phyloP scores from a whole-genome alignment of 2,797 vertebrate species.

The Coregonus sp. region DNA sequence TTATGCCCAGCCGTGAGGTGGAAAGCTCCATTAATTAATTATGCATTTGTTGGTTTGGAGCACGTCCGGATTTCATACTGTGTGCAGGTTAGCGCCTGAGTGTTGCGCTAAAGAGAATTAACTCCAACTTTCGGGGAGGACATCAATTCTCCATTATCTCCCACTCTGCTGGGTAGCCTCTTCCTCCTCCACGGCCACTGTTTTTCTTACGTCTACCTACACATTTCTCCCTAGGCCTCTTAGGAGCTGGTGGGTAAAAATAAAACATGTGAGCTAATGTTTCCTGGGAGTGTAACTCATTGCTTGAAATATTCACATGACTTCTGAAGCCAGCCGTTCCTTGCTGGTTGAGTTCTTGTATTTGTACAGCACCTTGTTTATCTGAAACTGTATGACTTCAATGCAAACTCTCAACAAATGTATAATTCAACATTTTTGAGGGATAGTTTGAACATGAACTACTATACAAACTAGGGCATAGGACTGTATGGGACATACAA shows the following conservation, averaged over 20 bases:
- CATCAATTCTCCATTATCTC: conserved; percentile 73
- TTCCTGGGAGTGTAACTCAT: neutral
- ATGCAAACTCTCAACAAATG: neutral
- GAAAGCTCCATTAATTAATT: conserved; percentile 66
- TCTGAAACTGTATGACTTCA: neutral
- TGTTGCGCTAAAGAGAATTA: conserved; percentile 71
- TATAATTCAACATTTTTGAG: neutral
- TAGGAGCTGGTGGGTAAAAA: conserved; percentile 16
- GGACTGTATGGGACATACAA: neutral
- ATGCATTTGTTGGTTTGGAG: conserved; percentile 60
- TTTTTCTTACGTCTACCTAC: conserved; percentile 44
- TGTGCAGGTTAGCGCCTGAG: conserved; percentile 57
- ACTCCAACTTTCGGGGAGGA: conserved; percentile 64
- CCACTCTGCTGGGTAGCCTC: conserved; percentile 56
- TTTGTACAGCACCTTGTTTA: neutral
- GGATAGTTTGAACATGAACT: neutral
- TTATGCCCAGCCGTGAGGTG: conserved; percentile 59
- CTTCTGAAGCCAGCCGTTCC: neutral
- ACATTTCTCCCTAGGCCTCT: conserved; percentile 38
- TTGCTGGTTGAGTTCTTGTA: neutral
- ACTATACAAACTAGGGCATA: neutral
- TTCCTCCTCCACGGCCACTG: conserved; percentile 45
- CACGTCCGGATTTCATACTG: conserved; percentile 56
- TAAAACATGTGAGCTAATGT: neutral
- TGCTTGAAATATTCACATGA: neutral